Base-by-base conservation (phyloP, 2,888 invertebrate genomes). In the Parthenolecanium corni region DNA sequence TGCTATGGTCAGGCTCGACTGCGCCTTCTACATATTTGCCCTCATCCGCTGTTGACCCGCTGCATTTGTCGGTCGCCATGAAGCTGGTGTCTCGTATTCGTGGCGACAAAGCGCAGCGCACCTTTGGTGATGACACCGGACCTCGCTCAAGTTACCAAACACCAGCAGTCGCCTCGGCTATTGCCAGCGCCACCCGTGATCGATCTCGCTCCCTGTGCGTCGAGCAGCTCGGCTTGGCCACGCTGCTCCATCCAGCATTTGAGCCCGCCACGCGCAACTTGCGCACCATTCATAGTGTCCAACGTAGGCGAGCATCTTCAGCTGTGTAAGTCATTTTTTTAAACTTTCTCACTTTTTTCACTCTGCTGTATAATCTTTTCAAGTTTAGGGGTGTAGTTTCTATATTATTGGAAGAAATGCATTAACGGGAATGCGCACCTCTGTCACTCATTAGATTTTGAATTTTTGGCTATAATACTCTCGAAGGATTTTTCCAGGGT, bases 191-290 rank as follows among this genome's bases (percentile, higher is more conserved):
- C 6, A 67, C 65, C 18, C 63, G 69, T 18, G 75, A 74, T 68
- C 67, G 75, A 46, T 73, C 74, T 38, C 70, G 72, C 64, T 74
- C 74, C 5, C 69, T 75, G 47, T 74, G 74, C 65, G 74, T 74
- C 52, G 71, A 69, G 62, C 69, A 68, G 62, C 62, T 66, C 31
- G 66, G 66, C 38, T 67, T 69, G 66, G 69, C 70, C 21, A 66
- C 69, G 4, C 68, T 70, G 36, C 69, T 70, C 56, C 68, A 67
- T 62, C 71, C 69, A 21, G 69, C 69, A 16, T 69, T 68, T 56
- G 69, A 69, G 56, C 69, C 70, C 24, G 67, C 69, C 38, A 68
- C 69, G 42, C 66, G 70, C 21, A 70, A 71, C 25, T 67, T 70
- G 52, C 68, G 67, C 65, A 52, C 23, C 36, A 66, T 70, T 1